Base-by-base conservation (phyloP, 2,797 vertebrate genomes). In the Sebastes diaconus region DNA sequence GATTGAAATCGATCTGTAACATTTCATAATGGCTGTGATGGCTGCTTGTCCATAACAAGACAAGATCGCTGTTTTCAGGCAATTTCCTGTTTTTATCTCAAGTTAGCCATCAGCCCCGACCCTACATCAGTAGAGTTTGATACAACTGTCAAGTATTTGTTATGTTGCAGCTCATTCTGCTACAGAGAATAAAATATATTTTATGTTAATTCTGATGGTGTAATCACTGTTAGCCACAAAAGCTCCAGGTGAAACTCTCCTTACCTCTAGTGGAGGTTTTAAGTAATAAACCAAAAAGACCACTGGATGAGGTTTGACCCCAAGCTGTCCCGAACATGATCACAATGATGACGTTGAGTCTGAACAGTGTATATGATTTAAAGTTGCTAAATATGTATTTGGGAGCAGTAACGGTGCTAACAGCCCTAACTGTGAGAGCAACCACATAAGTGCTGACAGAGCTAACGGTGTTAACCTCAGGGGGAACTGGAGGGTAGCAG, bases 41-140 rank as follows among this genome's bases (percentile, higher is more conserved):
- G 27, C 25, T 32, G 32, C 6, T 42, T 50, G 25, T 63, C 34
- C 58, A 10, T 36, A 32, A 70, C 24, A 32, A 70, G 30, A 59
- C 10, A 57, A 0, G 4, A 36, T 61, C 5, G 46, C n/a, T 58
- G 16, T 63, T 29, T 65, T 71, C 74, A 72, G 18, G 55, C 39
- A 78, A 79, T 87, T 73, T 75, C 75, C 68, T 81, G 71, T 39
- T 73, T 68, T 75, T 78, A 72, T 75, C 57, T 63, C 11, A 13
- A 58, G 27, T 32, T 73, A 24, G 52, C 30, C 67, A 79, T 63
- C 72, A 34, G 18, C 27, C 22, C 2, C 1, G 1, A 68, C 42
- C 25, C 11, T 8, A 8, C 30, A 52, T 2, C 57, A 8, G 36
- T 5, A 16, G 22, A 71, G 22, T 60, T 55, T 73, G 50, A 70